These are phyloP conservation scores for Dipodomys merriami DNA, from an alignment of 2,113 vertebrate genomes.

Conservation along the genomic window DNA sequence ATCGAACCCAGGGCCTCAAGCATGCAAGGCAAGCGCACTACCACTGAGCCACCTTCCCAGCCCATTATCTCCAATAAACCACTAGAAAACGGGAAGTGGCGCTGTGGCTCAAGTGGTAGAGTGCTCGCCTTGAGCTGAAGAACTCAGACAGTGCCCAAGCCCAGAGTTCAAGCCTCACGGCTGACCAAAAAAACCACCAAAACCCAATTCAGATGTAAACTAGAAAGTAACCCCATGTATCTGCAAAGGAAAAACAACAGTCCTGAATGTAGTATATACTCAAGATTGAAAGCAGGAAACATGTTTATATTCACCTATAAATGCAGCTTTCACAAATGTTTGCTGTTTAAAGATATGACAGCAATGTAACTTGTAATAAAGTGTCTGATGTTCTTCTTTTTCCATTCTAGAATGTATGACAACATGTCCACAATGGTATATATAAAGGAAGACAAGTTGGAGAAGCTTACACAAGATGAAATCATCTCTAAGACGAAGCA, in stretches of 20 bases:
- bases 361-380: fast-evolving
- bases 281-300: not conserved
- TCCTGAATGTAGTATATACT: not conserved
- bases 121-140: no score
- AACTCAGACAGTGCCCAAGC: no score
- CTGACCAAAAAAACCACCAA: no score
- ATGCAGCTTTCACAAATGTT: not conserved
- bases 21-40: no score
- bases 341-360: no score
- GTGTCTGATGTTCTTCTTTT: not conserved
- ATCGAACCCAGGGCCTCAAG: no score
- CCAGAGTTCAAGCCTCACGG: no score
- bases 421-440: constrained; percentile 99
- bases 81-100: no score
- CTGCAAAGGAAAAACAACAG: not conserved
- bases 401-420: constrained; percentile 94
- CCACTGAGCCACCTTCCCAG: no score
- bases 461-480: constrained; percentile 98
- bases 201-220: not conserved
- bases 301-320: not conserved
- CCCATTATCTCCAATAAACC: no score
- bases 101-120: no score
- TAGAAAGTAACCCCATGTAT: not conserved
- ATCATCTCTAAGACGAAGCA: constrained; percentile 97
- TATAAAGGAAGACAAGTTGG: constrained; percentile 95